Evolutionary conservation across 2,113 vertebrate genomes (phyloP).

Genomic region (Numenius arquata): DNA sequence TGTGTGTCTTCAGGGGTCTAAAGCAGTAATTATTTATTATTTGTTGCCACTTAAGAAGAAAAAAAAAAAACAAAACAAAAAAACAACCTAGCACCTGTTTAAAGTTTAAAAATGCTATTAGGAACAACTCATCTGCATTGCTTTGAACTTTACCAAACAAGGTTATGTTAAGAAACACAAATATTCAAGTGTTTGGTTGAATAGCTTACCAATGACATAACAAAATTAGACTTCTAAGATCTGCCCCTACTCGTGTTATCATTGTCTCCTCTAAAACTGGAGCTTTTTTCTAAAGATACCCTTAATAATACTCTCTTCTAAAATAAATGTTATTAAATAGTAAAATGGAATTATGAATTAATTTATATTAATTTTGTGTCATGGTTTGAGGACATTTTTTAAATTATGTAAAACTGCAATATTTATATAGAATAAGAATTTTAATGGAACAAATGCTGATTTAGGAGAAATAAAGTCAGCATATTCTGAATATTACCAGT

Average conservation of each 20-base stretch:
- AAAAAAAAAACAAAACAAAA: not conserved
- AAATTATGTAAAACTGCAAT: not conserved
- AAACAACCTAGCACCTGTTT: not conserved
- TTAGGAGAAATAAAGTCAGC: not conserved
- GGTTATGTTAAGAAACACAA: not conserved
- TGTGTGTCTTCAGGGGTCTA: not conserved
- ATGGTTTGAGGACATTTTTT: not conserved
- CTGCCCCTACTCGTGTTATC: not conserved
- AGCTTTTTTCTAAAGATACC: not conserved
- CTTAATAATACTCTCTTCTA: not conserved
- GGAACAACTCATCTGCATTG: not conserved
- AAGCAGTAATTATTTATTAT: not conserved
- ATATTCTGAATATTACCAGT: not conserved
- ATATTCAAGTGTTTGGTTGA: not conserved
- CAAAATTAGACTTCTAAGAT: not conserved
- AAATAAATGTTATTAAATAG: not conserved
- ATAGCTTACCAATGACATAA: not conserved
- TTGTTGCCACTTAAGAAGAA: not conserved
- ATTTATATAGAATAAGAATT: not conserved
- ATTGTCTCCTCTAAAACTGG: not conserved
- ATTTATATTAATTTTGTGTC: not conserved
- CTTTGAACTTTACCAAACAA: not conserved
- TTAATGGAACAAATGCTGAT: not conserved
- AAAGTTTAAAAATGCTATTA: not conserved
- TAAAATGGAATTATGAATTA: not conserved